These are phyloP conservation scores for Coptodon bakossiorum DNA, from an alignment of 2,113 vertebrate species.

Conservation along the genomic window DNA sequence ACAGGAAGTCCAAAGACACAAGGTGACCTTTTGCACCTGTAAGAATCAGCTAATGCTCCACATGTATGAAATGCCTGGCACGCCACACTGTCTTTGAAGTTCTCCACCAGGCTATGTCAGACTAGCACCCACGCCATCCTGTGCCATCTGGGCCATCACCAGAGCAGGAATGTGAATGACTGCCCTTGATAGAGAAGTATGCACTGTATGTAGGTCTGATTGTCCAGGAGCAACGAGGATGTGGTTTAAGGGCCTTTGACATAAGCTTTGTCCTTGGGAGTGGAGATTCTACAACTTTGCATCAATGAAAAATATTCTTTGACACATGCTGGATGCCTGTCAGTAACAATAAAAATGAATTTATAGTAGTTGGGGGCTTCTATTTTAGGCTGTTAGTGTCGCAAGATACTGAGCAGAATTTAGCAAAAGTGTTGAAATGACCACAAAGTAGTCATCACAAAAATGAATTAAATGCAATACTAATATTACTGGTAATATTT, in stretches of 20 bases:
- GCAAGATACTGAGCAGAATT: not conserved
- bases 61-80: not conserved
- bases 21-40: constrained; percentile 18
- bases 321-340: not conserved
- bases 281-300: not conserved
- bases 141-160: constrained; percentile 17
- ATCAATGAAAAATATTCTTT: constrained; percentile 34
- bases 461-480: not conserved
- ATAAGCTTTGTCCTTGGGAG: not conserved
- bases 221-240: not conserved
- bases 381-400: not conserved
- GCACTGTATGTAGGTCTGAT: not conserved
- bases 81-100: constrained; percentile 14
- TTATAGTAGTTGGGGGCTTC: not conserved
- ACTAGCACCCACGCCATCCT: not conserved
- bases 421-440: not conserved
- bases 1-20: not conserved
- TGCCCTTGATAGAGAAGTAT: not conserved
- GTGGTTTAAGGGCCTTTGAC: not conserved
- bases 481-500: not conserved
- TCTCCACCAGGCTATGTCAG: not conserved
- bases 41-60: not conserved
- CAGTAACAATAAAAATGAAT: not conserved
- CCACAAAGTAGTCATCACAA: not conserved
- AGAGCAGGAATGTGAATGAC: constrained; percentile 10